Base-by-base conservation (phyloP, 2,888 invertebrate species). In the Rhingia rostrata region DNA sequence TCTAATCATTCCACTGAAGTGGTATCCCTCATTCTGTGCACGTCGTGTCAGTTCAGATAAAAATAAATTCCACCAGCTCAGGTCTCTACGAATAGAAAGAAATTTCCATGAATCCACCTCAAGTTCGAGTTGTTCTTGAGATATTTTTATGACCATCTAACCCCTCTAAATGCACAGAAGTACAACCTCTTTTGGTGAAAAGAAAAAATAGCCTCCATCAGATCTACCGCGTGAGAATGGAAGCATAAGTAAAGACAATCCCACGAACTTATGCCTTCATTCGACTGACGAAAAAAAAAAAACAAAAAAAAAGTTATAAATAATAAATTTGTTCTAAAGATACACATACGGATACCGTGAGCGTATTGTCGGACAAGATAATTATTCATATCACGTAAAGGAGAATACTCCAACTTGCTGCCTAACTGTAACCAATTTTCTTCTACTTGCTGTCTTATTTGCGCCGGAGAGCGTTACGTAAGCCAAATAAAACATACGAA, bases 321-420 rank as follows among this genome's bases (percentile, higher is more conserved):
- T 77, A 77, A 77, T 77, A 69, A 77, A 61, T 69, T 61, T 47
- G 43, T 67, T 60, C 6, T 30, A 41, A 49, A 58, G 33, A 61
- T 63, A 49, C n/a, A 51, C 10, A 67, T 4, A 41, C 12, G 6
- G 32, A 33, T 35, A 14, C 33, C 12, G 53, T 6, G n/a, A 22
- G 22, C 10, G 10, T 7, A 41, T 41, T 41, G 56, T 61, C 66
- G 54, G 43, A 67, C 43, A 47, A 78, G 51, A 73, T 61, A 78
- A 66, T 77, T 78, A 83, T 83, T 72, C 82, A 73, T 45, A 53
- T 39, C 83, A 83, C 78, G 83, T 58, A 54, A 73, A 66, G 45
- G 51, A 69, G 43, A 67, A 56, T 43, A 54, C 30, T 58, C 43
- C 22, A 49, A 51, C 61, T 60, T 22, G 22, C 1, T 22, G 43